Evolutionary conservation across 92 coral and sea anemone species (phyloP).

Genomic region (Galaxea fascicularis): DNA sequence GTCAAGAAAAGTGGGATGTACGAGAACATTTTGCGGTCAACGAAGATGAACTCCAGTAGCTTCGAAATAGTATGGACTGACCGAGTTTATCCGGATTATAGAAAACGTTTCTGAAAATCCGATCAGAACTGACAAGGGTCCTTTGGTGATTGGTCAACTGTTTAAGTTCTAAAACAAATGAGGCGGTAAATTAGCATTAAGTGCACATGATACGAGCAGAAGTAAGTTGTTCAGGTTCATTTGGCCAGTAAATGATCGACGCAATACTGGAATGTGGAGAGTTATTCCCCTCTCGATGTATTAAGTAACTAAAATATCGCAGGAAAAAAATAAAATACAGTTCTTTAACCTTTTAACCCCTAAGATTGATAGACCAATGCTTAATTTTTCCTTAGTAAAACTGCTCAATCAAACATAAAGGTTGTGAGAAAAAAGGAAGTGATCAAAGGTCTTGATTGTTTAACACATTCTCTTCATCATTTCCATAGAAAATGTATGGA

Average conservation of each 20-base stretch:
- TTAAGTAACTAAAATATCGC: too few species aligned
- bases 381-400: too few species aligned
- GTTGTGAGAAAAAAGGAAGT: too few species aligned
- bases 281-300: too few species aligned
- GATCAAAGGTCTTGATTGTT: too few species aligned
- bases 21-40: slow-evolving; percentile 15
- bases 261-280: too few species aligned
- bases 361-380: too few species aligned
- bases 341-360: too few species aligned
- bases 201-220: neutral
- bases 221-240: neutral
- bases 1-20: neutral
- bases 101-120: neutral
- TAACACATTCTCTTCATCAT: too few species aligned
- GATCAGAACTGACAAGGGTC: neutral
- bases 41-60: neutral
- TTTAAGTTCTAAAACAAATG: neutral
- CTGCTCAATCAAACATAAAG: too few species aligned
- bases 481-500: too few species aligned
- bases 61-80: neutral
- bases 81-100: slow-evolving; percentile 7
- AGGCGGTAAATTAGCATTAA: neutral
- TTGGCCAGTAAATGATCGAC: neutral
- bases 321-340: too few species aligned
- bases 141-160: neutral